Evolutionary conservation across 2,888 invertebrate species (phyloP), one percentile per base, ranked within the genome.

Genomic region (Xestia c-nigrum): DNA sequence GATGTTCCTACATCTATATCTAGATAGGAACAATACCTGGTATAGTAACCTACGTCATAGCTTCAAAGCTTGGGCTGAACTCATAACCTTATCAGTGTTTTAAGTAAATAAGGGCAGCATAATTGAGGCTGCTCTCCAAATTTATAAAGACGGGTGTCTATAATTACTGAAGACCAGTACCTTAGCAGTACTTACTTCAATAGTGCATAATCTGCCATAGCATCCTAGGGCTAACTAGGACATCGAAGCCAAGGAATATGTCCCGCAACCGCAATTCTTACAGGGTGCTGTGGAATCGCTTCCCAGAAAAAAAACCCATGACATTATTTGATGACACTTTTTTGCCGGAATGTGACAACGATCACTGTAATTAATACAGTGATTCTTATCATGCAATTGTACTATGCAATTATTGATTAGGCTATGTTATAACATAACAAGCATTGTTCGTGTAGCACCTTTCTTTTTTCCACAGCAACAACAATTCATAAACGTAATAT

Each of bases 21-120:
- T 64, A 75, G 52, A 63, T 75, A 64, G 63, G 19, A 14, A 74
- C 43, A 31, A 31, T 73, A 10, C 10, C 21, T 21, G 24, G 21
- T 19, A 40, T 24, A 31, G 3, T 31, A 31, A 43, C 12, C 0
- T 61, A 10, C 14, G 73, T 75, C 52, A 74, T 63, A 9, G 47
- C 5, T 73, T 16, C 1, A 7, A 43, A 19, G 40, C 10, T 40
- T 72, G 2, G 55, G 52, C 31, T 31, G 24, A 65, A 14, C n/a
- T 21, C 12, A 5, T 16, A n/a, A 1, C n/a, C 6, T 21, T 9
- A n/a, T 19, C 70, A 24, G 3, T 52, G 12, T 19, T 31, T 67
- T 31, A 66, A 50, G 47, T 50, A 21, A 12, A 10, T 24, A 47
- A 6, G 12, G 6, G 10, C 5, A 50, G 38, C 21, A 21, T 21